Conservation (phyloP, 2,113 vertebrate genomes). For the Pachypanchax playfairii region DNA sequence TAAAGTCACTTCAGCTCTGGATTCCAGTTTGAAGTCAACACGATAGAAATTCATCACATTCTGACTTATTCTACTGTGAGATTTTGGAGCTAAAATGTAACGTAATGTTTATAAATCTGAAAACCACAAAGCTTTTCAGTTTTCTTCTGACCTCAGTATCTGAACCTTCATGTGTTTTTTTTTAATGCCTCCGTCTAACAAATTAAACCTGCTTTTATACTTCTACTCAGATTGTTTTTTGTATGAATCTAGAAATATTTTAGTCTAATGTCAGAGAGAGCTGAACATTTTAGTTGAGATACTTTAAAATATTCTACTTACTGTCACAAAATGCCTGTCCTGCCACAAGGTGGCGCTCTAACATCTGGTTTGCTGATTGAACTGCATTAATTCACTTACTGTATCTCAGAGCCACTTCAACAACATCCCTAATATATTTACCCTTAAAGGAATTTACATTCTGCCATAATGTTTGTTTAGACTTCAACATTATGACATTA, state of each 20-base stretch:
- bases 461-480: too few species aligned
- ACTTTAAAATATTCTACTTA: too few species aligned
- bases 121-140: neutral
- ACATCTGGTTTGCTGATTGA: neutral
- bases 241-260: neutral
- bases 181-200: slow-evolving; percentile 22
- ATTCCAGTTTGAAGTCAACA: too few species aligned
- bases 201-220: slow-evolving; percentile 55
- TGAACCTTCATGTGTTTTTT: slow-evolving; percentile 28
- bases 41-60: neutral
- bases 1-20: slow-evolving; percentile 7
- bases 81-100: neutral
- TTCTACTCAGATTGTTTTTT: slow-evolving; percentile 2
- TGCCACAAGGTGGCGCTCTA: slow-evolving; percentile 53
- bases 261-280: too few species aligned
- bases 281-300: too few species aligned
- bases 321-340: neutral
- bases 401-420: slow-evolving; percentile 9
- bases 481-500: too few species aligned
- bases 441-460: too few species aligned
- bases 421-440: neutral
- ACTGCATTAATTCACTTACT: too few species aligned
- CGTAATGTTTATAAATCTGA: neutral
- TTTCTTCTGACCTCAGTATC: slow-evolving; percentile 39
- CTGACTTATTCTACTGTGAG: neutral